Base-by-base conservation (phyloP, 2,113 vertebrate species). In the Sarotherodon lohbergeri region DNA sequence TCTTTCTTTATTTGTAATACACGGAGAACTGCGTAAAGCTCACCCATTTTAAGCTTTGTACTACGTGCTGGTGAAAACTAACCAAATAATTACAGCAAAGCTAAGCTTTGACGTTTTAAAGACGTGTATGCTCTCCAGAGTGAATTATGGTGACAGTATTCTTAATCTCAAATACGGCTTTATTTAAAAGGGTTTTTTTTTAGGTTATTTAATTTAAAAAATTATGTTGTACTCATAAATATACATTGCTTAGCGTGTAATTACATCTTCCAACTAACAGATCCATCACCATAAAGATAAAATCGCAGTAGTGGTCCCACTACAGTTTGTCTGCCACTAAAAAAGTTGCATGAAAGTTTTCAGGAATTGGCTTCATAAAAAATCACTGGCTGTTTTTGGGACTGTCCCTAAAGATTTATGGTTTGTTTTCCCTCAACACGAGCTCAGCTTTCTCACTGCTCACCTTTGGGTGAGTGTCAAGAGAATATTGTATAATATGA, bases 311-410 rank as follows among this genome's bases (percentile, higher is more conserved):
- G 59, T 34, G 16, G 16, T 71, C 41, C 68, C 14, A 27, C 14
- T 73, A 16, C 12, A 29, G 41, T 48, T 48, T 29, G 43, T 46
- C 41, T 46, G 68, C 14, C 68, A 73, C 41, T 48, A 10, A 73
- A 61, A 17, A 48, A 7, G 68, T 76, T 29, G 0, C 48, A 34
- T 29, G 57, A 63, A 71, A 59, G 50, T 76, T 84, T 84, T 68
- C 19, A 22, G 24, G 24, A 71, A 80, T 8, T 56, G 59, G 57
- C n/a, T 80, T 80, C 16, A 50, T 68, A 68, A 80, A 86, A 57
- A 57, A 19, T 78, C 43, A 78, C 27, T 2, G 71, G 24, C 12
- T 48, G 43, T 32, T 12, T 78, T 50, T 0, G 6, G 27, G 24
- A 48, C 27, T 50, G 43, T 56, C 81, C 66, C n/a, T 39, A 46